Base-by-base conservation (phyloP, 2,888 invertebrate genomes). In the Allolobophora icterica region DNA sequence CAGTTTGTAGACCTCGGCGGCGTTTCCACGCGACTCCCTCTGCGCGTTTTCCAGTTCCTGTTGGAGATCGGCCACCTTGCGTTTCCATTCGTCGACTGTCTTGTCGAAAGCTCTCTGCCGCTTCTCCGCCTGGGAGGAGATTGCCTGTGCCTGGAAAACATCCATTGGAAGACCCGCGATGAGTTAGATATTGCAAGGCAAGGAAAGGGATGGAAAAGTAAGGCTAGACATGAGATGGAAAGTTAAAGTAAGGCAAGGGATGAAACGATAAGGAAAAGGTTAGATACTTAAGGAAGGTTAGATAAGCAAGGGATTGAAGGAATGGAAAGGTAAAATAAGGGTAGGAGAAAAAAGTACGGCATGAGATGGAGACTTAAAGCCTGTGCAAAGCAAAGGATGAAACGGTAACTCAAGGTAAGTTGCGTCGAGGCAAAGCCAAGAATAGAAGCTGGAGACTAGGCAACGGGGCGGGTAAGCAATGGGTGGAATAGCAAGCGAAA, bases 41-140 rank as follows among this genome's bases (percentile, higher is more conserved):
- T 99, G 99, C 96, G 99, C 98, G 95, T 98, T 99, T 95, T 99
- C 99, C 93, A 99, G 97, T 96, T 99, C 99, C 94, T 98, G 91
- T 93, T 95, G 94, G 40, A 95, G 94, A 96, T 99, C 99, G 95
- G 99, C 98, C 95, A 98, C 95, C 97, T 99, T 99, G 96, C 98
- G 97, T 96, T 99, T 99, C 99, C 99, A 99, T 97, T 99, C 99
- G 94, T 98, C 97, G 96, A 99, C 98, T 96, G 99, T 99, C 96
- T 99, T 99, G 97, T 99, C 99, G 97, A 99, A 99, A 94, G 98
- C 98, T 96, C 99, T 98, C 96, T 99, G 99, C 96, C 99, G 90
- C 91, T 93, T 93, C 91, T 93, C 93, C 71, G 93, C 93, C 90
- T 93, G 93, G 91, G 90, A 92, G 84, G 92, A 92, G 52, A 93